phyloP scores from a whole-genome alignment of 2,797 vertebrate species.

The Nyctalus aviator region DNA sequence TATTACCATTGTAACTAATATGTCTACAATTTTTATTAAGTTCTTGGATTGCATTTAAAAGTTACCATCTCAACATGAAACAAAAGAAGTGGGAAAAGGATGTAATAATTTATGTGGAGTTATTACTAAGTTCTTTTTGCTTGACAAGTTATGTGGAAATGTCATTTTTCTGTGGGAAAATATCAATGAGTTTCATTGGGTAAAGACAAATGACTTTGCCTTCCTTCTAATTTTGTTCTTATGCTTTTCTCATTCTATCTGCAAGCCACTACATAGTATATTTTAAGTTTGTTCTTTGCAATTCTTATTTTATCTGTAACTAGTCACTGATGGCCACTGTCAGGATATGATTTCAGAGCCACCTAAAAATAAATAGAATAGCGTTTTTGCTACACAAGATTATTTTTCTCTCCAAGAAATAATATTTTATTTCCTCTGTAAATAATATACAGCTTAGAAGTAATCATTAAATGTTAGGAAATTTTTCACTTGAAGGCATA shows the following conservation, averaged over 20 bases:
- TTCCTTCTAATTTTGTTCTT: constrained; percentile 24
- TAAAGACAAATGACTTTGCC: constrained; percentile 4
- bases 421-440: background rate
- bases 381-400: background rate
- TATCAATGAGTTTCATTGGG: background rate
- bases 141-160: background rate
- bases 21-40: background rate
- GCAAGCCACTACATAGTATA: background rate
- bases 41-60: background rate
- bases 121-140: background rate
- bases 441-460: background rate
- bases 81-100: background rate
- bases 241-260: background rate
- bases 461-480: background rate
- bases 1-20: background rate
- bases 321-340: background rate
- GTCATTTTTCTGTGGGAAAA: constrained; percentile 18
- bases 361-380: background rate
- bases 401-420: constrained; percentile 20
- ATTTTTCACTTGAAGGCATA: background rate
- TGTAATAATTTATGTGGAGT: constrained; percentile 4
- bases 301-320: background rate
- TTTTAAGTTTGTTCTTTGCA: constrained; percentile 7
- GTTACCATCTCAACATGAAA: background rate
- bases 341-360: constrained; percentile 7